A percentile compares a stretch with the other conserved stretches of the same genome.
Conservation (phyloP, 2,797 vertebrate species). For the Typhlichthys eigenmanni region DNA sequence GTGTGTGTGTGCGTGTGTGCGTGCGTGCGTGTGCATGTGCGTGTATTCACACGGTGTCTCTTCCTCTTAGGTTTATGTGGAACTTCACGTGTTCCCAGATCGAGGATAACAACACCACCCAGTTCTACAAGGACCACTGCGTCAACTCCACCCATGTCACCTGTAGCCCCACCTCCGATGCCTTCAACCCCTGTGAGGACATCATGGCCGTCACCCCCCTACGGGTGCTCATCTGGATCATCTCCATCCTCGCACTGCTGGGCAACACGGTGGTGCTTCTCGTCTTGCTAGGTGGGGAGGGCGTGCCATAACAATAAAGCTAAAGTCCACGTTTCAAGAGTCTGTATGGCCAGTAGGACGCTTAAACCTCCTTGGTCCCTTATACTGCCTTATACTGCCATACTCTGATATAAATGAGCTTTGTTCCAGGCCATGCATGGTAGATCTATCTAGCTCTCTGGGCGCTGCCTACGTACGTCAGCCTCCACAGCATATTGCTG, state of each 20-base stretch:
- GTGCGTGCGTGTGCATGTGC: conserved; percentile 5
- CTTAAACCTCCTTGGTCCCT: no score
- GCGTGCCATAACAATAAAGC: neutral
- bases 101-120: conserved; percentile 23
- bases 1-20: neutral
- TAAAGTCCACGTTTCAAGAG: neutral
- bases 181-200: conserved; percentile 95
- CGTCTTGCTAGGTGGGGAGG: conserved; percentile 76
- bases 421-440: no score
- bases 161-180: conserved; percentile 86
- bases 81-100: conserved; percentile 78
- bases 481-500: no score
- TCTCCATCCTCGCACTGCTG: conserved; percentile 86
- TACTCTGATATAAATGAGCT: no score
- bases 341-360: no score
- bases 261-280: conserved; percentile 87
- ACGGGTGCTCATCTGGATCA: conserved; percentile 91
- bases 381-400: no score
- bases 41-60: conserved; percentile 16
- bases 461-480: no score
- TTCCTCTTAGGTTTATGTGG: conserved; percentile 71
- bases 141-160: conserved; percentile 73
- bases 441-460: no score
- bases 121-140: conserved; percentile 80
- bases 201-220: conserved; percentile 86